phyloP scores from a whole-genome alignment of 2,797 vertebrate species.

The Ctenopoma multispine region DNA sequence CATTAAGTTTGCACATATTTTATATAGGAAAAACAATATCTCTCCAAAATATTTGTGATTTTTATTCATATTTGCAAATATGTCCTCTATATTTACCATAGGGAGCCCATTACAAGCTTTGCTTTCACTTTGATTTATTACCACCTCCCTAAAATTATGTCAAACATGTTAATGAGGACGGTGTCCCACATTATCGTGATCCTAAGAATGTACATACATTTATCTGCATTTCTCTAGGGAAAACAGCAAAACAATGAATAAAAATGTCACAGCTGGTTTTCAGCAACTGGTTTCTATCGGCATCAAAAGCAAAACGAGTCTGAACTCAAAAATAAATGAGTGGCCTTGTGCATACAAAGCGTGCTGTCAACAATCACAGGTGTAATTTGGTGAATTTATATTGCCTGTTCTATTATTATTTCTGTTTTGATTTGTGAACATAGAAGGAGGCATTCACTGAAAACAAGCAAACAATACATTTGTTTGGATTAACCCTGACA shows the following conservation, averaged over 20 bases:
- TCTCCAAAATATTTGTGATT: conserved; percentile 51
- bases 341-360: conserved; percentile 11
- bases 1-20: conserved; percentile 53
- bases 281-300: conserved; percentile 8
- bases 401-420: neutral
- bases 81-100: conserved; percentile 63
- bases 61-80: conserved; percentile 64
- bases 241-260: conserved; percentile 36
- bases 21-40: conserved; percentile 38
- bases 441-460: conserved; percentile 6
- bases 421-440: conserved; percentile 17
- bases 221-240: conserved; percentile 45
- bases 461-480: conserved; percentile 29
- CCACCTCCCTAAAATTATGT: conserved; percentile 52
- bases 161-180: conserved; percentile 65
- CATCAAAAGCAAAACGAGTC: conserved; percentile 27
- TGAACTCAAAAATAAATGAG: conserved; percentile 10
- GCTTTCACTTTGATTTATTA: conserved; percentile 60
- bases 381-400: neutral
- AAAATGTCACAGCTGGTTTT: conserved; percentile 19
- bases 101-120: conserved; percentile 67
- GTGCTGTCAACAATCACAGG: conserved; percentile 1
- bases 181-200: conserved; percentile 45
- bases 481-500: neutral
- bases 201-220: conserved; percentile 40